Evolutionary conservation across 1,140 invertebrate genomes (phyloP).

Genomic region (Papilio machaon): DNA sequence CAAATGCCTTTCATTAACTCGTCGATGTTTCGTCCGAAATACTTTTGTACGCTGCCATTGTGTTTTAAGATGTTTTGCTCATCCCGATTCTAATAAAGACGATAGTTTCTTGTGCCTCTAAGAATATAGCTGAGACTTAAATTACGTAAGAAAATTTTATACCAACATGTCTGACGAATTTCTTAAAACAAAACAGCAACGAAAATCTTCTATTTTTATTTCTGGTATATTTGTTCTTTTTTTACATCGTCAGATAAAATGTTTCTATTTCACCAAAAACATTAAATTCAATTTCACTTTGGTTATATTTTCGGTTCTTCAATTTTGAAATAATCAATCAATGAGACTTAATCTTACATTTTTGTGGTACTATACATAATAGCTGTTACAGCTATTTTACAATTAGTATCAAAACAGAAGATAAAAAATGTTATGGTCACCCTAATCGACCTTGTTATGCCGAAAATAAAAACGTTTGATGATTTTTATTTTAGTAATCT

Average conservation of each 20-base stretch:
- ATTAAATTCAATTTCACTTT: no score
- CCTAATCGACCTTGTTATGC: no score
- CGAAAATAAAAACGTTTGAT: no score
- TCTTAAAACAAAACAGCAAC: background rate
- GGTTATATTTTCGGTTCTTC: no score
- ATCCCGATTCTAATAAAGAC: conserved; percentile 40
- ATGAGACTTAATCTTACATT: no score
- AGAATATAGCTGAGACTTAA: conserved; percentile 1
- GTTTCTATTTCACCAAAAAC: no score
- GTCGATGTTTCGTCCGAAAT: conserved; percentile 69
- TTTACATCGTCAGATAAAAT: background rate
- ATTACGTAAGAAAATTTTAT: conserved; percentile 15
- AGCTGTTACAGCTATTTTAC: no score
- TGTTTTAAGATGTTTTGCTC: conserved; percentile 57
- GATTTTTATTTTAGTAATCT: no score
- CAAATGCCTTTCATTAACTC: conserved; percentile 78
- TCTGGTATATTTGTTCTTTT: background rate
- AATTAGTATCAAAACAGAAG: no score
- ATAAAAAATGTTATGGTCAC: no score
- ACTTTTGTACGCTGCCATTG: conserved; percentile 52
- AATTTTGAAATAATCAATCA: no score
- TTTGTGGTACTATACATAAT: no score
- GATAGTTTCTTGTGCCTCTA: conserved; percentile 8
- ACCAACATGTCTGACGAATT: background rate
- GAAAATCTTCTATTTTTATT: background rate